phyloP scores from a whole-genome alignment of 2,888 invertebrate genomes.

The Ecdyonurus torrentis region DNA sequence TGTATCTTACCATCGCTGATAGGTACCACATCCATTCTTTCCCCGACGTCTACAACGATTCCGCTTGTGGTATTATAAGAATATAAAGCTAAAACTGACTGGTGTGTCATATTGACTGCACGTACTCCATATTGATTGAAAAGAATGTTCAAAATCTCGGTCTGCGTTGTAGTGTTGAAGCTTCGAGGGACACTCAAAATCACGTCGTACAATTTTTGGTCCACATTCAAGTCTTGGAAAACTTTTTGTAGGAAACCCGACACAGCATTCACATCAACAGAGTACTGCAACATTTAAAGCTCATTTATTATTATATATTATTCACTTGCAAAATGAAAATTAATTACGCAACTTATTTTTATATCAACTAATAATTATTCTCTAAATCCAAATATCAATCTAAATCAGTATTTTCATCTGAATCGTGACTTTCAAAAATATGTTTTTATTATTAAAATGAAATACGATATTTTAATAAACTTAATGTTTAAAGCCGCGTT shows the following conservation, averaged over 20 bases:
- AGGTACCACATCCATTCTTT: conserved; percentile 35
- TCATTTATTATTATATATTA: background rate
- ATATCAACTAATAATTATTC: background rate
- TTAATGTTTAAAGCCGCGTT: background rate
- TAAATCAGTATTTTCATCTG: too few relatives aligned
- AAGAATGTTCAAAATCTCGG: conserved; percentile 24
- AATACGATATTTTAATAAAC: background rate
- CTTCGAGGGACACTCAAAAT: conserved; percentile 30
- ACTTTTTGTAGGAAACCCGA: conserved; percentile 30
- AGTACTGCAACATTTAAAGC: conserved; percentile 20
- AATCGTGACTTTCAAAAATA: too few relatives aligned
- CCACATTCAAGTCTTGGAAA: conserved; percentile 29
- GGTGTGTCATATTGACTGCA: conserved; percentile 32
- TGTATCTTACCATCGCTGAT: conserved; percentile 32
- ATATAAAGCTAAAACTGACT: conserved; percentile 35
- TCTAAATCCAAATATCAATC: too few relatives aligned
- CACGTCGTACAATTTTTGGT: conserved; percentile 27
- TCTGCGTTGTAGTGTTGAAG: conserved; percentile 26
- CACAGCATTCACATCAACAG: conserved; percentile 27
- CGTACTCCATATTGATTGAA: conserved; percentile 26
- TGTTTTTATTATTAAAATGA: background rate
- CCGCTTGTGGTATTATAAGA: conserved; percentile 38
- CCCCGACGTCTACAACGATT: conserved; percentile 39
- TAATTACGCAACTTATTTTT: background rate
- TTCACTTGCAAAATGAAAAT: background rate